A percentile compares a stretch with the other conserved stretches of the same genome.
phyloP scores from a whole-genome alignment of 2,797 vertebrate genomes.

The Gambelia wislizenii region DNA sequence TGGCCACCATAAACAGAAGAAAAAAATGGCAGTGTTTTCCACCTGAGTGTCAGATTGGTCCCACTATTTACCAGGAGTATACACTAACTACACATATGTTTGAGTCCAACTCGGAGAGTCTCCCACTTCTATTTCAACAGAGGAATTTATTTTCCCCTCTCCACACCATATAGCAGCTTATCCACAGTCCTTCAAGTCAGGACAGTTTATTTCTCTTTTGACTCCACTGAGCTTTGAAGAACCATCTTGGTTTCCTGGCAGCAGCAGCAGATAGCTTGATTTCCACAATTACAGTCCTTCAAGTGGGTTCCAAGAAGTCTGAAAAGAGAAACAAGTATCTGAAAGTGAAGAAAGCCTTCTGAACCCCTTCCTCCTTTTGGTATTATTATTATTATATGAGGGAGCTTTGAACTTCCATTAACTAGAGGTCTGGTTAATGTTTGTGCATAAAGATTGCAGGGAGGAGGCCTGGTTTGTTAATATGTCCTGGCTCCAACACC shows the following conservation, averaged over 20 bases:
- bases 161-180: neutral
- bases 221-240: constrained; percentile 34
- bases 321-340: constrained; percentile 39
- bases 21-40: neutral
- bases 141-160: neutral
- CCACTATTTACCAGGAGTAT: neutral
- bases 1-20: neutral
- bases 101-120: neutral
- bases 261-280: constrained; percentile 12
- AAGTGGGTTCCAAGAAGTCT: constrained; percentile 63
- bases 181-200: constrained; percentile 18
- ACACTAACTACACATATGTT: too few relatives aligned
- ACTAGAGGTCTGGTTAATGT: constrained; percentile 72
- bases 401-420: constrained; percentile 76
- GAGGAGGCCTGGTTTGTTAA: constrained; percentile 45
- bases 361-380: constrained; percentile 36
- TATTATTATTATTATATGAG: constrained; percentile 21
- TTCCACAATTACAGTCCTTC: constrained; percentile 46
- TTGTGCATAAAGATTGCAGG: constrained; percentile 1
- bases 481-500: constrained; percentile 56
- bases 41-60: neutral
- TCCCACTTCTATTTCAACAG: neutral
- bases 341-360: constrained; percentile 48
- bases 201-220: neutral
- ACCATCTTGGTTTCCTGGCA: constrained; percentile 16